Percentiles rank a stretch among this genome's conserved stretches.
These are phyloP conservation scores for Gouania willdenowi DNA, from an alignment of 2,797 vertebrate genomes.

Conservation along the genomic window DNA sequence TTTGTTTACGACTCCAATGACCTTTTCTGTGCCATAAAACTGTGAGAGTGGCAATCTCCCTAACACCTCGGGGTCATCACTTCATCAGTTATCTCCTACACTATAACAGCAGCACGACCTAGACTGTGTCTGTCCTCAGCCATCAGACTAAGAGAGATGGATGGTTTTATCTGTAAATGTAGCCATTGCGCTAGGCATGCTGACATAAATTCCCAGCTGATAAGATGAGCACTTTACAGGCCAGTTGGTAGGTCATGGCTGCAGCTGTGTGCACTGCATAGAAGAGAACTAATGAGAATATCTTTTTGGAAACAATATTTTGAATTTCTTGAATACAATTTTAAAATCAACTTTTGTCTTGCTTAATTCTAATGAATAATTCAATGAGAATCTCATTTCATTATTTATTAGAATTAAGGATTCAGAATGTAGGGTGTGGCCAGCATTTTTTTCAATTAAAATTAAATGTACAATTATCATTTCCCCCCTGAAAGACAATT, in stretches of 20 bases:
- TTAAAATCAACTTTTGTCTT: no score
- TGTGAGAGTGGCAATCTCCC: constrained; percentile 51
- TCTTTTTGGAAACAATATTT: background rate
- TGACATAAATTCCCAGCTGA: constrained; percentile 65
- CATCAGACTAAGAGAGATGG: constrained; percentile 54
- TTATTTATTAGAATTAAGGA: no score
- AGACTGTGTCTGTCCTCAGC: constrained; percentile 53
- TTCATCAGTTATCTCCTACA: constrained; percentile 61
- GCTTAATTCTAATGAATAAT: no score
- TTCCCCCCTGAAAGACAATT: no score
- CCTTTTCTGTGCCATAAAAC: constrained; percentile 61
- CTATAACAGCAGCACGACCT: constrained; percentile 51
- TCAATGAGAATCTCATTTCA: no score
- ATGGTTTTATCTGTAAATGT: constrained; percentile 66
- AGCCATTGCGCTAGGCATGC: constrained; percentile 49
- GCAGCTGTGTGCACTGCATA: constrained; percentile 7
- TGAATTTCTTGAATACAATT: no score
- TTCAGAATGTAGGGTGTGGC: no score
- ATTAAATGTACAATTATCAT: no score
- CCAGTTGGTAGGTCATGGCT: constrained; percentile 28
- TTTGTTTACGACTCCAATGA: constrained; percentile 56
- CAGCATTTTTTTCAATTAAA: no score
- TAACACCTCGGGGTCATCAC: constrained; percentile 46
- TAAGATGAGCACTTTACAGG: constrained; percentile 51
- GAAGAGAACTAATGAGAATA: constrained; percentile 2